Percentiles rank a stretch among this genome's conserved stretches.
These are phyloP conservation scores for Cryptotis parvus DNA, from an alignment of 2,113 vertebrate species.

Conservation along the genomic window DNA sequence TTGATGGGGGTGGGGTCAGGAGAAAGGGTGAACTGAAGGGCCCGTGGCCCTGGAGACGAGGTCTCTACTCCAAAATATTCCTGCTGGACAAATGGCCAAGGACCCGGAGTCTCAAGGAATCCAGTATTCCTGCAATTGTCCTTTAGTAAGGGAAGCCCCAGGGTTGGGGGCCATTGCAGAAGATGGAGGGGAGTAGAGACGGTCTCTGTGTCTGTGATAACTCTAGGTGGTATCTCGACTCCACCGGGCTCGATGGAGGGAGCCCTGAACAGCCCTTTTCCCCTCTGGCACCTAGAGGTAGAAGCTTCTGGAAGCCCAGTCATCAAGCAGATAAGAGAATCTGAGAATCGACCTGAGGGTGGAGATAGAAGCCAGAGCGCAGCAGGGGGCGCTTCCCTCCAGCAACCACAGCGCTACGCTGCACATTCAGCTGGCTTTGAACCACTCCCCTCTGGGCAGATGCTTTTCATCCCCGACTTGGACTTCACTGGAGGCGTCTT, in stretches of 20 bases:
- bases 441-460: neutral
- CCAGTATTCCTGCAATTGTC: neutral
- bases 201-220: neutral
- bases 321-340: neutral
- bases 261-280: neutral
- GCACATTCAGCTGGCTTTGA: neutral
- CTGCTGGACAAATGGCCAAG: neutral
- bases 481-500: neutral
- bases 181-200: neutral
- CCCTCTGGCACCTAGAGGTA: neutral
- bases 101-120: neutral
- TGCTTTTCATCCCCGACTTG: neutral
- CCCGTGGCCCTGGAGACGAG: neutral
- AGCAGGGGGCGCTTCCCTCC: neutral
- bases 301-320: slow-evolving; percentile 28
- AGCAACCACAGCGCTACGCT: too few relatives aligned
- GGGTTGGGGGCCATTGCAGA: neutral
- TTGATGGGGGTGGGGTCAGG: neutral
- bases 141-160: neutral
- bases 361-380: too few relatives aligned
- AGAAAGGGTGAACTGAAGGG: neutral
- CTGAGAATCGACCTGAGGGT: neutral
- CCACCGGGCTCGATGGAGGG: neutral
- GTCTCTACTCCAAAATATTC: slow-evolving; percentile 21
- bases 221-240: too few relatives aligned